These are phyloP conservation scores for Sarcoramphus papa DNA, from an alignment of 2,797 vertebrate species.

Conservation along the genomic window DNA sequence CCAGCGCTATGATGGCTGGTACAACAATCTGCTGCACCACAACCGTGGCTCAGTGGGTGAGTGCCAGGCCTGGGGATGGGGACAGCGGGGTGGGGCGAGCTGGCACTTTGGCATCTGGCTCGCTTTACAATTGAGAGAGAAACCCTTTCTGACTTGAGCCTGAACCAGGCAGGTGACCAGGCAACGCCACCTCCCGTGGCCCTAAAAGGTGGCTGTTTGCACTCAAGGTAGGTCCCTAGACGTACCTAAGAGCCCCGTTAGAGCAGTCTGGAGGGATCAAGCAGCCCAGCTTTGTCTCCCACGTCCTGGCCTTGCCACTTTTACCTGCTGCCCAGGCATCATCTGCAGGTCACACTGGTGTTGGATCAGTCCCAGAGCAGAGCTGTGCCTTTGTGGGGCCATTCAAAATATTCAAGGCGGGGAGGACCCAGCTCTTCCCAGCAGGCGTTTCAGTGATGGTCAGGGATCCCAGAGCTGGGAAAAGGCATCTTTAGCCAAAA, in stretches of 20 bases:
- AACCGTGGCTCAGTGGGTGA: conserved; percentile 80
- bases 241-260: neutral
- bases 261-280: neutral
- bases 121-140: neutral
- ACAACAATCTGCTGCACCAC: conserved; percentile 88
- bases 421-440: neutral
- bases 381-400: neutral
- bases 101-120: neutral
- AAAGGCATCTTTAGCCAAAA: neutral
- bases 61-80: neutral
- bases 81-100: rapidly evolving
- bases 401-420: neutral
- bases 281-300: neutral
- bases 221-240: neutral
- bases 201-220: neutral
- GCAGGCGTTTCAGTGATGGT: neutral
- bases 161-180: neutral
- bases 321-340: neutral
- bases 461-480: neutral
- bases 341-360: rapidly evolving
- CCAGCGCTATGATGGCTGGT: conserved; percentile 93
- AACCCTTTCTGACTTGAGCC: neutral
- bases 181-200: rapidly evolving
- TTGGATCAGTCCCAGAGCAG: neutral
- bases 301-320: neutral